These are phyloP conservation scores for Andrena camellia DNA, from an alignment of 2,888 invertebrate species.

Conservation along the genomic window DNA sequence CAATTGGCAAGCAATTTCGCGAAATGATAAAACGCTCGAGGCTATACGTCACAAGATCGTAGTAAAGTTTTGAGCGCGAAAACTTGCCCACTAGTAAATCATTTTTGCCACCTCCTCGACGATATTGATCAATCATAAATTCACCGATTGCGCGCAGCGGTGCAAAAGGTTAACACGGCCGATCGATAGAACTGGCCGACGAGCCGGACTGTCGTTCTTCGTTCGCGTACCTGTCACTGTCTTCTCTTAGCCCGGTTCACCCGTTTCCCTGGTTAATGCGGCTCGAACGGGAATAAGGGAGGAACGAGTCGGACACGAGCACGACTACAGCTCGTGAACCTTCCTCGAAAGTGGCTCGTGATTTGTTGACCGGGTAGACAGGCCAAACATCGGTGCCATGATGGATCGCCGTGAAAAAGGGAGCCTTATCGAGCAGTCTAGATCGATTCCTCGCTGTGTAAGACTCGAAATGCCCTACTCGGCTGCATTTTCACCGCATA, in stretches of 20 bases:
- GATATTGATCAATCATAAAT: slow-evolving; percentile 34
- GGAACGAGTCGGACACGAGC: slow-evolving; percentile 35
- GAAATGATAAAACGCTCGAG: not conserved
- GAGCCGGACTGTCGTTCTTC: not conserved
- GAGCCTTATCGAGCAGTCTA: slow-evolving; percentile 45
- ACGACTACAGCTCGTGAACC: slow-evolving; percentile 19
- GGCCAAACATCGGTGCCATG: slow-evolving; percentile 62
- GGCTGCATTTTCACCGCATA: slow-evolving; percentile 69
- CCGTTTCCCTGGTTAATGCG: slow-evolving; percentile 20
- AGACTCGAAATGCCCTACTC: slow-evolving; percentile 53
- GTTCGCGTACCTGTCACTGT: slow-evolving; percentile 9
- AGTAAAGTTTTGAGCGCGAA: too few relatives aligned
- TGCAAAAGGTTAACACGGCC: slow-evolving; percentile 1
- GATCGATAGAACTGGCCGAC: slow-evolving; percentile 8
- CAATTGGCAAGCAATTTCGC: not conserved
- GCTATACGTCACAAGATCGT: not conserved
- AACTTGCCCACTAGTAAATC: too few relatives aligned
- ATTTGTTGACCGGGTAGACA: slow-evolving; percentile 61
- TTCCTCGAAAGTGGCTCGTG: slow-evolving; percentile 55
- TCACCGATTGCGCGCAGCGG: not conserved
- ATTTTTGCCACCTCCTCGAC: too few relatives aligned
- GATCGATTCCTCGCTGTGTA: slow-evolving; percentile 63
- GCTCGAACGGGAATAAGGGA: slow-evolving; percentile 11
- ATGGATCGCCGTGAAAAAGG: slow-evolving; percentile 63
- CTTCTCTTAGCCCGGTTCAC: not conserved